Percentiles rank a stretch among this genome's conserved stretches.
Evolutionary conservation across 2,888 invertebrate species (phyloP).

Genomic region (Cremastinae sp.): DNA sequence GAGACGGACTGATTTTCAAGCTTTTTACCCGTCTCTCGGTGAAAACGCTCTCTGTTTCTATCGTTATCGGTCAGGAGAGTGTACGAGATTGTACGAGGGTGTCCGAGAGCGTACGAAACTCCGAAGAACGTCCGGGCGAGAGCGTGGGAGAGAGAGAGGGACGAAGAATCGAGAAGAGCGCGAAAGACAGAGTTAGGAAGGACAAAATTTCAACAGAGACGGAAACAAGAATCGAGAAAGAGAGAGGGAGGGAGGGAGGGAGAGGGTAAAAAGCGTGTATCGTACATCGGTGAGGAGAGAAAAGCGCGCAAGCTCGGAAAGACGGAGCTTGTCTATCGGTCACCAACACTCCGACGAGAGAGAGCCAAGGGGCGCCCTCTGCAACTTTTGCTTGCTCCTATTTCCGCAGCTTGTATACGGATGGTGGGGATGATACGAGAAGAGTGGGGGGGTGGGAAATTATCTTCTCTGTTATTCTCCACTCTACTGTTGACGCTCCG

Average conservation of each 20-base stretch:
- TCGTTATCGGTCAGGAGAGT: conserved; percentile 6
- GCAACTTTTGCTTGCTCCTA: conserved; percentile 39
- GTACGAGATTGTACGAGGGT: conserved; percentile 11
- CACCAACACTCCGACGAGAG: conserved; percentile 34
- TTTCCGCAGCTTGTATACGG: conserved; percentile 37
- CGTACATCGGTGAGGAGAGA: conserved; percentile 42
- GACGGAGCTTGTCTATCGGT: conserved; percentile 52
- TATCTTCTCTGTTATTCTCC: conserved; percentile 51
- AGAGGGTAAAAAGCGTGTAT: conserved; percentile 11
- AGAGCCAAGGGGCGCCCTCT: conserved; percentile 41
- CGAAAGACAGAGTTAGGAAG: too few relatives aligned
- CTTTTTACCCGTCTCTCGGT: conserved; percentile 39
- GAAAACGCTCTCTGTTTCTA: conserved; percentile 27
- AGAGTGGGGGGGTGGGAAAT: conserved; percentile 11
- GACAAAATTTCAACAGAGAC: background rate
- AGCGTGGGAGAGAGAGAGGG: conserved; percentile 1
- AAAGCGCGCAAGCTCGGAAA: conserved; percentile 56
- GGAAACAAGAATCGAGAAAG: background rate
- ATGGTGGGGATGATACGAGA: background rate
- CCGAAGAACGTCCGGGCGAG: too few relatives aligned
- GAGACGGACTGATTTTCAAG: conserved; percentile 44
- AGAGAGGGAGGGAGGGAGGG: conserved; percentile 8
- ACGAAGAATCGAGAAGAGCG: background rate
- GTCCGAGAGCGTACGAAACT: background rate
- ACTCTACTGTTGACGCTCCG: conserved; percentile 47